phyloP scores from a whole-genome alignment of 2,888 invertebrate species.

The Apotomis capreana region DNA sequence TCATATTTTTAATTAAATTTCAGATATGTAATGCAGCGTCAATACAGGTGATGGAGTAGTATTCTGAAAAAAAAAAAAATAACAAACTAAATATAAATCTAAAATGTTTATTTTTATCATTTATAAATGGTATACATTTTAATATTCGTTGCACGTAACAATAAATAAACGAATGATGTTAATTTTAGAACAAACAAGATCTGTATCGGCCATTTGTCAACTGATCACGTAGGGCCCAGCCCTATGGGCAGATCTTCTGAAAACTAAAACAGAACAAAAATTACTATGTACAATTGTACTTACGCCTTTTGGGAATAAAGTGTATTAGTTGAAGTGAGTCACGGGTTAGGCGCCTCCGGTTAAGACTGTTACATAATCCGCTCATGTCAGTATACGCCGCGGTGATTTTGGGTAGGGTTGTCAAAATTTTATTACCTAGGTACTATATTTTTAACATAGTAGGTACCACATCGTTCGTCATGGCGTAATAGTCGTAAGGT shows the following conservation, averaged over 20 bases:
- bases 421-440: not conserved
- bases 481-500: too few relatives aligned
- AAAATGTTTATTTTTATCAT: too few relatives aligned
- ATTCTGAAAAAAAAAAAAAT: too few relatives aligned
- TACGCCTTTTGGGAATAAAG: not conserved
- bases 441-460: not conserved
- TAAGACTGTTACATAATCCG: conserved; percentile 13
- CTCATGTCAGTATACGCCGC: not conserved
- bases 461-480: too few relatives aligned
- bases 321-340: conserved; percentile 4
- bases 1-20: too few relatives aligned
- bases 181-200: not conserved
- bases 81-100: too few relatives aligned
- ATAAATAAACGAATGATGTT: conserved; percentile 15
- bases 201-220: conserved; percentile 19
- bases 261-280: not conserved
- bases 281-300: not conserved
- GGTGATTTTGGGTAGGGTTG: conserved; percentile 15
- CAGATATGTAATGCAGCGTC: too few relatives aligned
- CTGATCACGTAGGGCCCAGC: conserved; percentile 14
- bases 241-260: not conserved
- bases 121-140: not conserved
- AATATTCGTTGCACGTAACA: not conserved
- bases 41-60: too few relatives aligned
- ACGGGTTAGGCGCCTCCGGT: conserved; percentile 21